These are phyloP conservation scores for Triplophysa bombifrons DNA, from an alignment of 2,797 vertebrate species.

Conservation along the genomic window DNA sequence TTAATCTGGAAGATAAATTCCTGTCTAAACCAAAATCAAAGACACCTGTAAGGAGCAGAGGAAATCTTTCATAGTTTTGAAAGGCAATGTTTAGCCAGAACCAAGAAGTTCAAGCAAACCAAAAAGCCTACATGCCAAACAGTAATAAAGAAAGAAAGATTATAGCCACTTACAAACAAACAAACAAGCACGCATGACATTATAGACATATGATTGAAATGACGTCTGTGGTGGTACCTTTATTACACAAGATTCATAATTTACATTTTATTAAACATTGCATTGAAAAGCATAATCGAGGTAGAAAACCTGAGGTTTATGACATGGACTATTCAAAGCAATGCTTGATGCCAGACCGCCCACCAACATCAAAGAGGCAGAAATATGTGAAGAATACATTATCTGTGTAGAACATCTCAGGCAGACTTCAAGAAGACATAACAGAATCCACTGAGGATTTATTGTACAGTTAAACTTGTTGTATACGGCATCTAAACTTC, in stretches of 20 bases:
- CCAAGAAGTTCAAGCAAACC: constrained; percentile 4
- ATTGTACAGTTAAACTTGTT: neutral
- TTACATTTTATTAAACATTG: neutral
- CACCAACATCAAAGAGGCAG: constrained; percentile 31
- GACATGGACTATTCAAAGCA: neutral
- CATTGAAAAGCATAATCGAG: neutral
- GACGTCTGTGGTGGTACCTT: constrained; percentile 13
- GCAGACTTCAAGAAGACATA: constrained; percentile 4
- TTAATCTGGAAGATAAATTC: neutral
- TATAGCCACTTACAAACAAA: constrained; percentile 38
- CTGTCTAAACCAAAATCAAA: neutral
- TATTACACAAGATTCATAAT: neutral
- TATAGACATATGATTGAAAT: neutral
- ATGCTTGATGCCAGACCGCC: neutral
- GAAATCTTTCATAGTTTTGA: constrained; percentile 1
- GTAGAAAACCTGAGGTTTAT: neutral
- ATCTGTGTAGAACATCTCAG: constrained; percentile 32
- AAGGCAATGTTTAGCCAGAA: constrained; percentile 23
- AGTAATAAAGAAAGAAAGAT: neutral
- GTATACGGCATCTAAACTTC: neutral
- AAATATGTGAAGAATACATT: constrained; percentile 24
- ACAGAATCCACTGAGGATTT: neutral
- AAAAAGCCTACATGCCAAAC: constrained; percentile 18
- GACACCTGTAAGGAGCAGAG: neutral
- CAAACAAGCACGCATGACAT: constrained; percentile 19